Percentiles rank a stretch among this genome's conserved stretches.
phyloP scores from a whole-genome alignment of 2,888 invertebrate species.

The Thysanoteuthis rhombus region DNA sequence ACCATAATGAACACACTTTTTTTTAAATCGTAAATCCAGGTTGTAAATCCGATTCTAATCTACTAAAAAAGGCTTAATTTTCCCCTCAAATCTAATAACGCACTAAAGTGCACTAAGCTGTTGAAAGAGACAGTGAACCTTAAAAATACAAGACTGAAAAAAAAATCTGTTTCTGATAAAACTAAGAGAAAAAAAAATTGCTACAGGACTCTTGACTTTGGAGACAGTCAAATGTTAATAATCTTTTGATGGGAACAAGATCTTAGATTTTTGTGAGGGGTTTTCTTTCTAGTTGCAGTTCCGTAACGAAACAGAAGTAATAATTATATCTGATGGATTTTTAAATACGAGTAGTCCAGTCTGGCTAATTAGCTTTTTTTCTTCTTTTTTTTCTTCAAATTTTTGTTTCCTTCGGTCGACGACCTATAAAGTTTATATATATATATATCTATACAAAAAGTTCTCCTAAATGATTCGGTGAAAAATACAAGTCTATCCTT shows the following conservation, averaged over 20 bases:
- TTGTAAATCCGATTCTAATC: constrained; percentile 12
- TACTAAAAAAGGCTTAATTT: not conserved
- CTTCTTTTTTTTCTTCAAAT: not conserved
- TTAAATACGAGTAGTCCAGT: too few species aligned
- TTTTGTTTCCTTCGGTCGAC: not conserved
- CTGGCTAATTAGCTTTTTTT: too few species aligned
- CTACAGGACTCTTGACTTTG: not conserved
- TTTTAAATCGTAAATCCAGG: not conserved
- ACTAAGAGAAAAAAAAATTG: not conserved
- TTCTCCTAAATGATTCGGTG: not conserved
- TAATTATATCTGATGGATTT: too few species aligned
- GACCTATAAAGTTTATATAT: too few species aligned
- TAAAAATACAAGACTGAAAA: too few species aligned
- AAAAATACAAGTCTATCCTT: not conserved
- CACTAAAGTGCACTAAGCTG: not conserved
- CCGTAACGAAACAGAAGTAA: too few species aligned
- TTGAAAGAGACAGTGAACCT: not conserved
- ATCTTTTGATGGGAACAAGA: too few species aligned
- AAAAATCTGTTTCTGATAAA: not conserved
- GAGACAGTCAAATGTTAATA: not conserved
- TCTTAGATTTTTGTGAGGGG: too few species aligned
- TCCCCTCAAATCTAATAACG: not conserved
- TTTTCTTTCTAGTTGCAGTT: too few species aligned
- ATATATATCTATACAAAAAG: not conserved
- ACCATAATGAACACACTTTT: not conserved